A percentile compares a stretch with the other conserved stretches of the same genome.
Conservation (phyloP, 2,888 invertebrate species). For the Physocephala rufipes region DNA sequence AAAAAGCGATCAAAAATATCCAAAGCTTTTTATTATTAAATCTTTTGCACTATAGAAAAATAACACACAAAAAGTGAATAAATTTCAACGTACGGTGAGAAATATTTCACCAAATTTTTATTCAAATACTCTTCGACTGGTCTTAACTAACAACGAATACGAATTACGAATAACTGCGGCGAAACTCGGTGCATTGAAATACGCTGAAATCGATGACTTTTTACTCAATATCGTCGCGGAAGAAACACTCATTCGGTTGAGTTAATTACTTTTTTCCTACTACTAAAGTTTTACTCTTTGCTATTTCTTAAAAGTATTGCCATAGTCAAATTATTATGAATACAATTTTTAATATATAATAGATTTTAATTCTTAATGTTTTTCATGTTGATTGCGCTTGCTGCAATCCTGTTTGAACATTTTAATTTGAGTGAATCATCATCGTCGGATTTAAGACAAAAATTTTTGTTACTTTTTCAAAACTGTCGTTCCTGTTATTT, state of each 20-base stretch:
- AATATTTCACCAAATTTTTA: constrained; percentile 23
- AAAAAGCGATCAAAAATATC: not conserved
- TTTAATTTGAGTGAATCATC: too few species aligned
- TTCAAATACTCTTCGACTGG: not conserved
- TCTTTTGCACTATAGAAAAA: constrained; percentile 13
- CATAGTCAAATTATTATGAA: too few species aligned
- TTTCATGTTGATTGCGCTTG: too few species aligned
- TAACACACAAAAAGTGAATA: constrained; percentile 35
- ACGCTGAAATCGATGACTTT: constrained; percentile 27
- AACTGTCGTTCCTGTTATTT: too few species aligned
- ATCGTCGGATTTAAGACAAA: too few species aligned
- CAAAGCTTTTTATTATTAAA: constrained; percentile 8
- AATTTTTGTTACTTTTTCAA: too few species aligned
- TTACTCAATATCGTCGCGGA: constrained; percentile 14
- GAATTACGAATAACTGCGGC: constrained; percentile 27
- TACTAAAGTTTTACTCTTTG: not conserved
- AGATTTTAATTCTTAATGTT: too few species aligned
- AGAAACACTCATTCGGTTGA: too few species aligned
- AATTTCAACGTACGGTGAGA: constrained; percentile 41
- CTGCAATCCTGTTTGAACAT: too few species aligned
- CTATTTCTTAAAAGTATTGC: constrained; percentile 1
- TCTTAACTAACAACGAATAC: constrained; percentile 23
- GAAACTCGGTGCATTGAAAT: constrained; percentile 14
- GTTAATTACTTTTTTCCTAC: too few species aligned
- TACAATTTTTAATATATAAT: too few species aligned